Percentiles rank a stretch among this genome's conserved stretches.
These are phyloP conservation scores for Heliconius sara DNA, from an alignment of 2,888 invertebrate species.

Conservation along the genomic window DNA sequence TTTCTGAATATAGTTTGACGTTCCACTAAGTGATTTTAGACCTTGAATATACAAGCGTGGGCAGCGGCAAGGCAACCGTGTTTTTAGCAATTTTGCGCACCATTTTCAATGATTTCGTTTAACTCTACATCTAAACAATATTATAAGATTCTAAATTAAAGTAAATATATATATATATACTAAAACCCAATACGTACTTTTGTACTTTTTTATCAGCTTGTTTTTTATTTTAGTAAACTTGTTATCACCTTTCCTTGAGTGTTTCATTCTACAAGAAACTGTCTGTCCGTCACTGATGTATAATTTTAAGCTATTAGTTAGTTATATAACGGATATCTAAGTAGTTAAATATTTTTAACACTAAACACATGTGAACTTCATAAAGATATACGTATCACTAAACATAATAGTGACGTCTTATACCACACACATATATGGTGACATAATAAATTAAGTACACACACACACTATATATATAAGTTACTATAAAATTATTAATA, in stretches of 20 bases:
- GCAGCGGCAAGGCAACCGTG: constrained; percentile 62
- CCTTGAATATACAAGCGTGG: constrained; percentile 68
- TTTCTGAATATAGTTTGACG: constrained; percentile 20
- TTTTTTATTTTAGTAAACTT: constrained; percentile 73
- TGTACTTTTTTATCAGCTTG: constrained; percentile 75
- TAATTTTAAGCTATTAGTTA: constrained; percentile 28
- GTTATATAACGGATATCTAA: constrained; percentile 40
- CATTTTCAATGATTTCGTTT: constrained; percentile 33
- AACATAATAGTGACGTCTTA: constrained; percentile 47
- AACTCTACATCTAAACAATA: constrained; percentile 1
- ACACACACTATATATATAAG: constrained; percentile 27
- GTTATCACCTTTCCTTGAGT: constrained; percentile 68
- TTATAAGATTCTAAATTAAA: background rate
- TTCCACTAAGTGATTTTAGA: constrained; percentile 58
- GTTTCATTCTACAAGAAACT: constrained; percentile 60
- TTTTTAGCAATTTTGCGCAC: constrained; percentile 54
- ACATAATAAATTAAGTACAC: constrained; percentile 35
- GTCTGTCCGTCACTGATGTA: constrained; percentile 6
- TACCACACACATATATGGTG: constrained; percentile 45
- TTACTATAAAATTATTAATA: constrained; percentile 14
- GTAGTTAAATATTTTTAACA: constrained; percentile 43
- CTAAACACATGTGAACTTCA: constrained; percentile 49
- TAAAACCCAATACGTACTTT: constrained; percentile 58
- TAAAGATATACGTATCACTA: constrained; percentile 50
- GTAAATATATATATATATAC: background rate